Evolutionary conservation across 2,797 vertebrate species (phyloP), one percentile per base, ranked within the genome.

Genomic region (Microctenopoma steveboyesi): DNA sequence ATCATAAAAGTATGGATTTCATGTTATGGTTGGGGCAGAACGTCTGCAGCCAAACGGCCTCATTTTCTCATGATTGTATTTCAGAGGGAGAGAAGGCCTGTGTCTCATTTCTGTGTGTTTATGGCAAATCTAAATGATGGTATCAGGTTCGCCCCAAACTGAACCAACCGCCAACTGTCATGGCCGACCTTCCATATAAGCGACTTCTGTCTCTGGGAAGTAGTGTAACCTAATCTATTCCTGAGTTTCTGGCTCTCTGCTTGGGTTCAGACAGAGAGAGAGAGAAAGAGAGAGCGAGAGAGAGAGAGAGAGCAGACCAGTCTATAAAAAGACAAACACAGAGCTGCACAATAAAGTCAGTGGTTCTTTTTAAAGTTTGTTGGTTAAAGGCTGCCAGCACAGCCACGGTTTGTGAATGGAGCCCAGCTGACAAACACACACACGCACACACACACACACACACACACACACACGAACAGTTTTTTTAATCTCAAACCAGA

Each of bases 61-160:
- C 7, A 59, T 73, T 79, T 92, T 92, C 88, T 85, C 86, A 88
- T 78, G 76, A 69, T 55, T 75, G 76, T 69, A 56, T 88, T 88
- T 87, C 88, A 86, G 74, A 86, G 72, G 49, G 65, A 82, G 79
- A 59, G 68, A 1, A 56, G 73, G 87, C 57, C 91, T 93, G 91
- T 48, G 81, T 86, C 84, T 92, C 79, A 91, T 92, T 89, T 92
- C 78, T 64, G 18, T 54, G 69, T 93, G 92, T 93, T 93, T 93
- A 93, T 82, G 81, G 83, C 84, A 81, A 79, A 83, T 89, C 87
- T 90, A 93, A 93, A 93, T 92, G 88, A 93, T 79, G 89, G 88
- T 89, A 93, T 93, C 90, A 72, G 72, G 83, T 93, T 92, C 83
- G 37, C 78, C 82, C 73, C 70, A 50, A 81, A 74, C 79, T 37